A percentile compares a stretch with the other conserved stretches of the same genome.
These are phyloP conservation scores for Leptinotarsa juncta DNA, from an alignment of 2,888 invertebrate genomes.

Conservation along the genomic window DNA sequence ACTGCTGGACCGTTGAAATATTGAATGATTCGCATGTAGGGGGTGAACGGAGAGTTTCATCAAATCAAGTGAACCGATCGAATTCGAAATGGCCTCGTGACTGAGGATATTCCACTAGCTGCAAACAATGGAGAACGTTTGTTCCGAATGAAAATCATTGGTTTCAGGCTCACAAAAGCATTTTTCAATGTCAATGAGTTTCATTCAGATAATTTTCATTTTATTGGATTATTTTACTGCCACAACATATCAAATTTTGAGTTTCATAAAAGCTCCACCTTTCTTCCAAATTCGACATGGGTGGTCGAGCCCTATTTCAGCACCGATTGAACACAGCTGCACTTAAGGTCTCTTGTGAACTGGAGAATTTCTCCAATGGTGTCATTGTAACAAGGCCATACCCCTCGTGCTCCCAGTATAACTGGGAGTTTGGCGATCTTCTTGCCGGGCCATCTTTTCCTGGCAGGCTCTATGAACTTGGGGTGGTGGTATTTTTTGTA, in stretches of 20 bases:
- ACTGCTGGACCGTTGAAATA: neutral
- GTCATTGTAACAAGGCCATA: too few species aligned
- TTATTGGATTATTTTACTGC: neutral
- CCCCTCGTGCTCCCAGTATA: too few species aligned
- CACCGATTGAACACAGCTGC: too few species aligned
- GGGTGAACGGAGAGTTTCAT: neutral
- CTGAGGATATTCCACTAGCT: neutral
- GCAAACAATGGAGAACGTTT: neutral
- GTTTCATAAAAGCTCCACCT: too few species aligned
- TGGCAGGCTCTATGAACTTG: too few species aligned
- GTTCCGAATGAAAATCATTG: neutral
- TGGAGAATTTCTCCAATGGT: too few species aligned
- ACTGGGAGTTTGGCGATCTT: too few species aligned
- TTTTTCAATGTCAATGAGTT: neutral
- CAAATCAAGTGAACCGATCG: conserved; percentile 22
- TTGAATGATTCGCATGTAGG: neutral
- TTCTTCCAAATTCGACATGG: too few species aligned
- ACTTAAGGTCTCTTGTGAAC: too few species aligned
- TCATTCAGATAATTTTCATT: neutral
- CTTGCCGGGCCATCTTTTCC: too few species aligned
- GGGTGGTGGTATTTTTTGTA: too few species aligned
- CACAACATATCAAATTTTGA: neutral
- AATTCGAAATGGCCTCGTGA: neutral
- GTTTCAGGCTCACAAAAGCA: neutral
- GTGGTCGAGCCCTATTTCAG: too few species aligned